Evolutionary conservation across 2,797 vertebrate genomes (phyloP).

Genomic region (Oreochromis mossambicus): DNA sequence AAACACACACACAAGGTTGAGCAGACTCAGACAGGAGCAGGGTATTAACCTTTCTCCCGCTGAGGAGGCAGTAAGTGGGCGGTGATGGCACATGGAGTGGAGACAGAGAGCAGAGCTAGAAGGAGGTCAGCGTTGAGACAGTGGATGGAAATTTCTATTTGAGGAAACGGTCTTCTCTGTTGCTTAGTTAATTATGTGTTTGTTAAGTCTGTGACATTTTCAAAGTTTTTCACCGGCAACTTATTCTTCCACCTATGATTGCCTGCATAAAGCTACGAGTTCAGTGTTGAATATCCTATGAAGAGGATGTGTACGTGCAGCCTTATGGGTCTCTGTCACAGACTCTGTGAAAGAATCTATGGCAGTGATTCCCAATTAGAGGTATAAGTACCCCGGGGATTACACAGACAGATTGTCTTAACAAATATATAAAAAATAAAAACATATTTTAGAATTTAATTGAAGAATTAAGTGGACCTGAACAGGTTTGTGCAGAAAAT

Average conservation of each 20-base stretch:
- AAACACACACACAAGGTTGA: conserved; percentile 6
- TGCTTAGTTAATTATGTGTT: conserved; percentile 46
- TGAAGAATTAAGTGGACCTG: not conserved
- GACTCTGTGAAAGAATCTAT: not conserved
- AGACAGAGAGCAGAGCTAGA: conserved; percentile 35
- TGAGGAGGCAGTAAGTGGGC: conserved; percentile 75
- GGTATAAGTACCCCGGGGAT: not conserved
- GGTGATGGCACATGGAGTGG: conserved; percentile 58
- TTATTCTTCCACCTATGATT: not conserved
- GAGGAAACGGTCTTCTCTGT: conserved; percentile 37
- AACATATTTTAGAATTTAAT: not conserved
- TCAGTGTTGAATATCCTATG: not conserved
- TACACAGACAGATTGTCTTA: not conserved
- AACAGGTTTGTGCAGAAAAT: not conserved
- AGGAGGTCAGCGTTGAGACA: conserved; percentile 47
- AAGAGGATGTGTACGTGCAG: not conserved
- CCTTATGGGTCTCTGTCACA: not conserved
- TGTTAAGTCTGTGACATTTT: conserved; percentile 35
- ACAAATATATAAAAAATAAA: not conserved
- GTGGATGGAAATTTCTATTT: conserved; percentile 51
- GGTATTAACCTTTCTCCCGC: conserved; percentile 75
- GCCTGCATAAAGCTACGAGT: not conserved
- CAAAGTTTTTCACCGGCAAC: conserved; percentile 11
- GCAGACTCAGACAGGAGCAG: conserved; percentile 57
- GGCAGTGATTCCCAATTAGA: not conserved